phyloP scores from a whole-genome alignment of 2,113 vertebrate species.

The Limnothrissa miodon region DNA sequence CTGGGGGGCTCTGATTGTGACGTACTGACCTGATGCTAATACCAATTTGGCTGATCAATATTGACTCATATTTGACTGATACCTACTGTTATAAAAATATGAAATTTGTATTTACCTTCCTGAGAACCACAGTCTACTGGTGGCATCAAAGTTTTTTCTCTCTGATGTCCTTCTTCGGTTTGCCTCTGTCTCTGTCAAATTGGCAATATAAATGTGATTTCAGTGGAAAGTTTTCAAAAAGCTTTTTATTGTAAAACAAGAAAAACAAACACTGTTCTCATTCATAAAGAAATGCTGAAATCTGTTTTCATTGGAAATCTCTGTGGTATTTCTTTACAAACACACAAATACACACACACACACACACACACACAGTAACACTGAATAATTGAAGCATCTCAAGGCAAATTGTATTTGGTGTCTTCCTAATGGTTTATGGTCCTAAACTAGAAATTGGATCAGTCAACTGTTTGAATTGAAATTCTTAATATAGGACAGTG shows the following conservation, averaged over 20 bases:
- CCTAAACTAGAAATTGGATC: neutral
- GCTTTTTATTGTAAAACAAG: neutral
- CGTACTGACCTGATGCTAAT: too few species aligned
- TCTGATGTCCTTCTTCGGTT: neutral
- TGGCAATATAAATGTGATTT: neutral
- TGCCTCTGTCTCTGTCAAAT: neutral
- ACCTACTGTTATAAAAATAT: too few species aligned
- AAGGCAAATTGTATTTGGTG: constrained; percentile 23
- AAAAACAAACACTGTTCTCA: neutral
- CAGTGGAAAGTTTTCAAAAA: neutral
- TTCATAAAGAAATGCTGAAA: neutral
- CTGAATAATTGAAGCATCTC: neutral
- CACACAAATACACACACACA: neutral
- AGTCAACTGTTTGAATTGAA: constrained; percentile 14
- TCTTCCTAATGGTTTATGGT: constrained; percentile 9
- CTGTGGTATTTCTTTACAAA: neutral
- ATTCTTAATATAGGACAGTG: neutral
- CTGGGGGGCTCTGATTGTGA: too few species aligned
- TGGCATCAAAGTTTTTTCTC: neutral
- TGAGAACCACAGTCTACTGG: neutral
- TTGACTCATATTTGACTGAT: too few species aligned
- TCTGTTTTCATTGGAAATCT: neutral
- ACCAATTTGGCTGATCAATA: too few species aligned
- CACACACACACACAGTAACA: neutral
- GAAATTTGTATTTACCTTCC: neutral